Conservation (phyloP, 1,140 invertebrate genomes). For the Stenopsyche tienmushanensis region DNA sequence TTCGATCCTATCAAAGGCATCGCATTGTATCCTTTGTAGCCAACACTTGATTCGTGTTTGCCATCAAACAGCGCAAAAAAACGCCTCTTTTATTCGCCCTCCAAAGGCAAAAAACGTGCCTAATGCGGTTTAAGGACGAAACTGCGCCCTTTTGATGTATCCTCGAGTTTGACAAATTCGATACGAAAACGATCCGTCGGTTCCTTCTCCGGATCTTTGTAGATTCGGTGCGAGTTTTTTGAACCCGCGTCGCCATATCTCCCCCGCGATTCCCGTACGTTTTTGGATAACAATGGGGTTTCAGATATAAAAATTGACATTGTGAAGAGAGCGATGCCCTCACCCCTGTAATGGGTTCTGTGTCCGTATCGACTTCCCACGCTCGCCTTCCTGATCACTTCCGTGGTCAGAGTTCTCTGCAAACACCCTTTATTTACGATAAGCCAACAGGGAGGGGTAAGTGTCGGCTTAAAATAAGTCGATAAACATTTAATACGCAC, state of each 20-base stretch:
- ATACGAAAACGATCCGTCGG: background rate
- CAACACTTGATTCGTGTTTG: constrained; percentile 7
- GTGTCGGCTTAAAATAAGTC: background rate
- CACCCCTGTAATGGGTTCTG: constrained; percentile 5
- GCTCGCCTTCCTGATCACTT: constrained; percentile 4
- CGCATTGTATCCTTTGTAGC: background rate
- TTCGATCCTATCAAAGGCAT: constrained; percentile 1
- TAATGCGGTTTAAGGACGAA: background rate
- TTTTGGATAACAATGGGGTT: constrained; percentile 1
- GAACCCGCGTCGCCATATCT: background rate
- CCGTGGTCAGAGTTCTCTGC: constrained; percentile 1
- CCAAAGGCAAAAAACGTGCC: background rate
- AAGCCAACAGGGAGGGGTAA: background rate
- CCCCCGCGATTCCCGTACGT: background rate
- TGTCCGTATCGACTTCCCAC: constrained; percentile 12
- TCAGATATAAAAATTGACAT: background rate
- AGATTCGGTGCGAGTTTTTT: background rate
- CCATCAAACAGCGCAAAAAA: constrained; percentile 2
- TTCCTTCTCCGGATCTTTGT: background rate
- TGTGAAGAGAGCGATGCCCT: background rate
- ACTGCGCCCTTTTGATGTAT: background rate
- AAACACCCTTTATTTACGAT: background rate
- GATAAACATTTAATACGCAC: background rate
- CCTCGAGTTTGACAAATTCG: background rate
- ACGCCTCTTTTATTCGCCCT: background rate